Evolutionary conservation across 2,797 vertebrate genomes (phyloP), one percentile per base, ranked within the genome.

Genomic region (Notolabrus celidotus): DNA sequence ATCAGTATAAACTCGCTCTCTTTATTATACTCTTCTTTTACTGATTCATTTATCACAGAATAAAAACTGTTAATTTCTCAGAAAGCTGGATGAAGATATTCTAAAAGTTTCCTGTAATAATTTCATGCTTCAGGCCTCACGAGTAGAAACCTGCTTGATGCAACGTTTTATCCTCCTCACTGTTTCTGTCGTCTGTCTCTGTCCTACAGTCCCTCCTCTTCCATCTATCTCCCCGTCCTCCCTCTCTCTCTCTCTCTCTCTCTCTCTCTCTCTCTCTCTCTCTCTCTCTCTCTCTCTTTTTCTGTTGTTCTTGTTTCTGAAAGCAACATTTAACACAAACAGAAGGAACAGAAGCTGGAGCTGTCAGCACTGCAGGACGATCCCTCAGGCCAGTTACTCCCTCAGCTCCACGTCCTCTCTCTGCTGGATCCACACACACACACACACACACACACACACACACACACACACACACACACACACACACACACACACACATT

Each of bases 351-450:
- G 34, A 38, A 23, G 34, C 15, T 19, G 52, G 10, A 49, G 50
- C 49, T 22, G 31, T 34, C 56, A 11, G 29, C 14, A 1, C 19
- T 45, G 60, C 50, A 23, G 49, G 36, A 53, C 19, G 54, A 41
- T 49, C 27, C 34, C 23, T 55, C 45, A 16, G 36, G 52, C 5
- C 51, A 25, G 27, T 71, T 50, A 71, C 66, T 50, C 60, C 50
- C 29, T 31, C 50, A 39, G 59, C 67, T 39, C 45, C 38, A 15
- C 3, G 55, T 15, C 20, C 25, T 33, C 43, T 34, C n/a, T 43
- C 27, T 45, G 56, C 27, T 4, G 56, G 27, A 45, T 5, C 7
- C 36, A 41, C 36, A 20, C 1, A 42, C 38, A 6, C 12, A 6
- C 4, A 36, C 10, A 1, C 27, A 5, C 29, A 42, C 12, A 6